Percentiles rank a stretch among this genome's conserved stretches.
Conservation (phyloP, 2,888 invertebrate genomes). For the Halictus ligatus region DNA sequence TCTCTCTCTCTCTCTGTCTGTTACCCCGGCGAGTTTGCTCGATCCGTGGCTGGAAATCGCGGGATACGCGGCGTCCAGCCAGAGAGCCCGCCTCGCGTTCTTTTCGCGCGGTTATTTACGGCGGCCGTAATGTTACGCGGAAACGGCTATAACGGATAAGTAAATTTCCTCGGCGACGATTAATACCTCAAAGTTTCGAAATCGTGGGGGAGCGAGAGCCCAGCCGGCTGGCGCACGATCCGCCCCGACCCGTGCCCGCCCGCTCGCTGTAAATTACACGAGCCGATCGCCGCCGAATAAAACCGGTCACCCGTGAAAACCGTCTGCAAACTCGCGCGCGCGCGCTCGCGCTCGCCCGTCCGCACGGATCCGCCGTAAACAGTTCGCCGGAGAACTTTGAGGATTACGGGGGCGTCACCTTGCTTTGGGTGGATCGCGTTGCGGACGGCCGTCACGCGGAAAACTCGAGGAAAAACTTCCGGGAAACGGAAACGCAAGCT, state of each 20-base stretch:
- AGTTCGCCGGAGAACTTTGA: not conserved
- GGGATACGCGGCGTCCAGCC: constrained; percentile 27
- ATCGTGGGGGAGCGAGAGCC: not conserved
- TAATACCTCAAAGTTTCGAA: constrained; percentile 39
- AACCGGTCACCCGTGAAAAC: not conserved
- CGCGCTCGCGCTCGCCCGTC: not conserved
- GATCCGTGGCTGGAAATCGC: constrained; percentile 6
- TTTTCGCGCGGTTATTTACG: constrained; percentile 43
- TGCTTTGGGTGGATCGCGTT: not conserved
- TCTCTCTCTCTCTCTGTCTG: constrained; percentile 21
- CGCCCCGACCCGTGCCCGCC: not conserved
- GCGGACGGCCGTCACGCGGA: not conserved
- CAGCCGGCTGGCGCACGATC: constrained; percentile 1
- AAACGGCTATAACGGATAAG: constrained; percentile 31
- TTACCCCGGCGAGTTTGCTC: not conserved
- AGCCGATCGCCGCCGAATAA: constrained; percentile 1
- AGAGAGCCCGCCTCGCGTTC: constrained; percentile 11
- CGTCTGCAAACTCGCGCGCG: not conserved
- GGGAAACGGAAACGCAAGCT: not conserved
- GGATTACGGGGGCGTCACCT: constrained; percentile 14
- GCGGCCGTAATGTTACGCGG: constrained; percentile 40
- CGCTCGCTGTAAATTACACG: constrained; percentile 19
- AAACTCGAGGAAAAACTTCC: not conserved
- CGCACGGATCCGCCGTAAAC: constrained; percentile 23
- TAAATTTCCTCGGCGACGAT: constrained; percentile 39